A percentile compares a stretch with the other conserved stretches of the same genome.
These are phyloP conservation scores for Salpingus planirostris DNA, from an alignment of 2,888 invertebrate species.

Conservation along the genomic window DNA sequence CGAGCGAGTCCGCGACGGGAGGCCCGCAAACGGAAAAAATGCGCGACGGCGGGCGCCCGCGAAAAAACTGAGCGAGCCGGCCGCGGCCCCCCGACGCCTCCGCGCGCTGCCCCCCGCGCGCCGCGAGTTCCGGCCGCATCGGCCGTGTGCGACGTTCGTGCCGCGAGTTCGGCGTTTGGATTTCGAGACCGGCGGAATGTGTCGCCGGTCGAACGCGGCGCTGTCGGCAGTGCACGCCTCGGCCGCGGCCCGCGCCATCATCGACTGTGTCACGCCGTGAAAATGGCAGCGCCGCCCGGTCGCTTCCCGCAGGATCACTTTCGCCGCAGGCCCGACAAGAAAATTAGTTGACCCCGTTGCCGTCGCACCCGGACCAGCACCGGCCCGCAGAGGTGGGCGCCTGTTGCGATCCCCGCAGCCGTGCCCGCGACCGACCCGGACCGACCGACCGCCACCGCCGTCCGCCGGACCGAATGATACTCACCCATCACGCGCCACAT, in stretches of 20 bases:
- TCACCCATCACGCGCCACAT: no score
- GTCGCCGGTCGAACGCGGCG: slow-evolving; percentile 31
- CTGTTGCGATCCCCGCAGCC: neutral
- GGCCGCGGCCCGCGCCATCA: slow-evolving; percentile 36
- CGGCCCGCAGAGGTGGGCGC: slow-evolving; percentile 39
- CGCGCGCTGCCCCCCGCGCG: no score
- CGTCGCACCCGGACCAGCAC: slow-evolving; percentile 36
- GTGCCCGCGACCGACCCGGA: no score
- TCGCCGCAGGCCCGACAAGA: slow-evolving; percentile 47
- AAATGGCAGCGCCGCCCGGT: slow-evolving; percentile 48
- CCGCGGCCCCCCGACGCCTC: slow-evolving; percentile 5
- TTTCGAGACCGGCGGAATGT: slow-evolving; percentile 40
- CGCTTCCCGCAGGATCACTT: slow-evolving; percentile 44
- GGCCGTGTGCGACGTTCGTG: no score
- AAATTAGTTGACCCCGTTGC: slow-evolving; percentile 48
- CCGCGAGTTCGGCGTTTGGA: slow-evolving; percentile 30
- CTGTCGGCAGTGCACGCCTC: slow-evolving; percentile 35
- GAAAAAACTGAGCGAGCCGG: slow-evolving; percentile 24
- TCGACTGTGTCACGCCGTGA: slow-evolving; percentile 41
- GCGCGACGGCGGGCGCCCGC: slow-evolving; percentile 32
- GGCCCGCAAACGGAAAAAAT: slow-evolving; percentile 45
- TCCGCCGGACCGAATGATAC: no score
- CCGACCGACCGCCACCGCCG: no score
- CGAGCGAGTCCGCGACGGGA: slow-evolving; percentile 47
- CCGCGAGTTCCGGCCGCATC: no score